phyloP scores from a whole-genome alignment of 2,113 vertebrate genomes.

The Neotoma lepida region DNA sequence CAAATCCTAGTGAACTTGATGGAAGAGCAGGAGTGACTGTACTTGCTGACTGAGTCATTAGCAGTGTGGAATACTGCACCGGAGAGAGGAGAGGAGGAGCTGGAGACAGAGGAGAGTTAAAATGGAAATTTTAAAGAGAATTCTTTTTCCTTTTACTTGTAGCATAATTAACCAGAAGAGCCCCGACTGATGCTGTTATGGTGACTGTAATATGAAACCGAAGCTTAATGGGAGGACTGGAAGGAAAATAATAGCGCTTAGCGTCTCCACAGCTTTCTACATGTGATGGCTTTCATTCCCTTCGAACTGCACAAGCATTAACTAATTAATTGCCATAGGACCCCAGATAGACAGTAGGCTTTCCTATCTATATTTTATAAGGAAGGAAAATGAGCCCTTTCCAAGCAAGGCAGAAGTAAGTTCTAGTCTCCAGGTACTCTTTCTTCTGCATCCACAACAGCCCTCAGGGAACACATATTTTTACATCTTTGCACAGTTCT shows the following conservation, averaged over 20 bases:
- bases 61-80: slow-evolving; percentile 1
- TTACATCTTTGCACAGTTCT: slow-evolving; percentile 24
- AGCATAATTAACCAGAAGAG: slow-evolving; percentile 70
- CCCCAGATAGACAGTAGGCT: slow-evolving; percentile 39
- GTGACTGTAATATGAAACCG: slow-evolving; percentile 55
- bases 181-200: slow-evolving; percentile 61
- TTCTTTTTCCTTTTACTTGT: slow-evolving; percentile 56
- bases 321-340: slow-evolving; percentile 70
- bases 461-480: background rate
- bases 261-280: slow-evolving; percentile 63
- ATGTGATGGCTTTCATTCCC: slow-evolving; percentile 21
- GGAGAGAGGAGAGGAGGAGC: background rate
- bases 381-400: background rate
- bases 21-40: background rate
- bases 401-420: background rate
- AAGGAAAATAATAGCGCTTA: slow-evolving; percentile 72
- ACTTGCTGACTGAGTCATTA: slow-evolving; percentile 41
- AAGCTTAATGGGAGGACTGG: slow-evolving; percentile 34
- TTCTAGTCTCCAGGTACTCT: background rate
- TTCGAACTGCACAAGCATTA: slow-evolving; percentile 50
- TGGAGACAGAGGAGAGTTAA: slow-evolving; percentile 55
- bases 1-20: background rate
- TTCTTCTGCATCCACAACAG: background rate
- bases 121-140: slow-evolving; percentile 59
- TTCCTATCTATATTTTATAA: slow-evolving; percentile 18